phyloP scores from a whole-genome alignment of 2,888 invertebrate genomes.

The Sisyra nigra region DNA sequence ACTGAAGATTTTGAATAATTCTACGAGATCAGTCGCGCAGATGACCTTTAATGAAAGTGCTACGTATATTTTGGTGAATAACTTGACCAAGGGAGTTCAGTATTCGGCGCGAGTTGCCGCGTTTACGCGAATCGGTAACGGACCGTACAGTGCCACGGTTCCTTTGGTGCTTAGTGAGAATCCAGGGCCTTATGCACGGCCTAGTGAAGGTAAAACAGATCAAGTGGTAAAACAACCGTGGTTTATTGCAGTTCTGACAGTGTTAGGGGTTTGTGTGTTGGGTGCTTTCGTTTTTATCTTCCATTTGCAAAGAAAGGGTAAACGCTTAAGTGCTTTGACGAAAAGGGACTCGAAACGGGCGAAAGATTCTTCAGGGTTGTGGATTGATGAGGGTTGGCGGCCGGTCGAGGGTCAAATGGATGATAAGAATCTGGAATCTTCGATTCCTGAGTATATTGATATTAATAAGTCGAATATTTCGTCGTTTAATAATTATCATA shows the following conservation, averaged over 20 bases:
- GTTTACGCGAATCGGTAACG: constrained; percentile 71
- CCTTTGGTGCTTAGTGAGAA: constrained; percentile 21
- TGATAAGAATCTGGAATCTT: not conserved
- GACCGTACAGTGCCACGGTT: constrained; percentile 71
- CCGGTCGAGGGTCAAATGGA: constrained; percentile 22
- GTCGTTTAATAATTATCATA: constrained; percentile 51
- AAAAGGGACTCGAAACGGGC: not conserved
- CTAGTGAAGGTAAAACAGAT: constrained; percentile 14
- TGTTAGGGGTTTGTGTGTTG: constrained; percentile 31
- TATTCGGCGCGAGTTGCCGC: constrained; percentile 86
- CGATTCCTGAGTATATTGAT: constrained; percentile 2
- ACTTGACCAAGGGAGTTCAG: constrained; percentile 66
- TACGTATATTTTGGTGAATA: constrained; percentile 74
- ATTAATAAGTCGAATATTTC: constrained; percentile 26
- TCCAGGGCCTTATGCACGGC: constrained; percentile 1
- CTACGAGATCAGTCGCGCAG: constrained; percentile 6
- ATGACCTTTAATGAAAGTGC: constrained; percentile 79
- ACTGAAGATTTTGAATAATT: constrained; percentile 4
- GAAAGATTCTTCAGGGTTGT: constrained; percentile 21
- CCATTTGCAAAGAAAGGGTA: constrained; percentile 29
- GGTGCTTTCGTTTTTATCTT: constrained; percentile 29
- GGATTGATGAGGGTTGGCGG: constrained; percentile 55
- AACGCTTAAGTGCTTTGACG: not conserved
- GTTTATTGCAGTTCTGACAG: constrained; percentile 53
- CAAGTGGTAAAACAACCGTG: constrained; percentile 46